These are phyloP conservation scores for Trachythela sp. DNA, from an alignment of 64 coral and sea anemone species.

Conservation along the genomic window DNA sequence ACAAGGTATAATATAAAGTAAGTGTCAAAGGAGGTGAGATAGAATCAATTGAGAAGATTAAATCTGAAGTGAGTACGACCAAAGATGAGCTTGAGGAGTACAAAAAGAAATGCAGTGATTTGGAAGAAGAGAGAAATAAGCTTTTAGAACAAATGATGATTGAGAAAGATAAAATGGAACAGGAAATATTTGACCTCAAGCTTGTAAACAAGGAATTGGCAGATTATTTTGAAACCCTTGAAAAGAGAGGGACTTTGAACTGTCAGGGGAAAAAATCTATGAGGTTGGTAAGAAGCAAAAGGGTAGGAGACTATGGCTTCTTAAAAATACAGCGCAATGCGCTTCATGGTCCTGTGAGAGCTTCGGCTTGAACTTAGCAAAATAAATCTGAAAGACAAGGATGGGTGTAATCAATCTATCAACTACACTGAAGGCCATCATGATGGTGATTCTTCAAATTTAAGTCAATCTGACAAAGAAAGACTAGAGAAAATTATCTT, in stretches of 20 bases:
- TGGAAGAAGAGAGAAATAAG: background rate
- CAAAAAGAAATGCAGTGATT: background rate
- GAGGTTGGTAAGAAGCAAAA: background rate
- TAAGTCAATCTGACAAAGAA: background rate
- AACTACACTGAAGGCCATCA: background rate
- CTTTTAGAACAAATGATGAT: background rate
- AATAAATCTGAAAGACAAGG: conserved; percentile 40
- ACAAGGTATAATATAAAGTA: background rate
- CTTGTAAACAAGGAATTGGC: background rate
- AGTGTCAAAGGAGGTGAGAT: background rate
- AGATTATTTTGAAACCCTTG: conserved; percentile 15
- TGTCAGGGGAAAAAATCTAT: background rate
- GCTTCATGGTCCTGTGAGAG: conserved; percentile 51
- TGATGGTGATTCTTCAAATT: conserved; percentile 10
- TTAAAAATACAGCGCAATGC: conserved; percentile 42
- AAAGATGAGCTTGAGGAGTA: background rate
- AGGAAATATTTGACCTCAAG: background rate
- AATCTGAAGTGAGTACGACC: background rate
- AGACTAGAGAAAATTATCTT: background rate
- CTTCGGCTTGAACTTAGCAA: conserved; percentile 45
- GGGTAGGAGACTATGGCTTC: background rate
- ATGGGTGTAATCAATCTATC: background rate
- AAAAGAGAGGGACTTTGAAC: background rate
- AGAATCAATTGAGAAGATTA: background rate
- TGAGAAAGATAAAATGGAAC: background rate